A percentile compares a stretch with the other conserved stretches of the same genome.
phyloP scores from a whole-genome alignment of 2,888 invertebrate genomes.

The Chrysolina oricalcia region DNA sequence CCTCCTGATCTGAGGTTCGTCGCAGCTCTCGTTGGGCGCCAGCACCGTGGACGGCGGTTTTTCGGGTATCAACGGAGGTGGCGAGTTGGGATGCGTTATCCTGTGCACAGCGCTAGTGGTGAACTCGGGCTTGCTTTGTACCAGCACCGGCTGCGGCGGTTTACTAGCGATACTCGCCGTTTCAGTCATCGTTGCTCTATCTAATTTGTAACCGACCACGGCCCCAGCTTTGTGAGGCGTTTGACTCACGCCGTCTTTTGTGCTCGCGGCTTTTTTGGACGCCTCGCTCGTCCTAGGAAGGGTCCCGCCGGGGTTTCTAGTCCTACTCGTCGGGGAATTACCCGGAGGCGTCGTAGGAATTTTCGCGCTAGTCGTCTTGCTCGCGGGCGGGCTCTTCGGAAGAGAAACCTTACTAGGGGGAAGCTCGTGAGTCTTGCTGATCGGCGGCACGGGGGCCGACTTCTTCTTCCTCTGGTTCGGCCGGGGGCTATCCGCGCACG shows the following conservation, averaged over 20 bases:
- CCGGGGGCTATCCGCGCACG: constrained; percentile 78
- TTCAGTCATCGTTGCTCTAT: constrained; percentile 46
- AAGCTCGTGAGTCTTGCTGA: not conserved
- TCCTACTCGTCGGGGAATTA: not conserved
- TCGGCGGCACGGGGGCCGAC: constrained; percentile 77
- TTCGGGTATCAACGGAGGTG: constrained; percentile 40
- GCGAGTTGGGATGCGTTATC: constrained; percentile 23
- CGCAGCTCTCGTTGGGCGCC: constrained; percentile 42
- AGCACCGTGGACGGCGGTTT: constrained; percentile 65
- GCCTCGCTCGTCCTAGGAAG: constrained; percentile 31
- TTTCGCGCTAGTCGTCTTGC: not conserved
- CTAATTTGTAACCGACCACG: constrained; percentile 9
- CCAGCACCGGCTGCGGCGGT: not conserved
- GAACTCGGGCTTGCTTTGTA: constrained; percentile 28
- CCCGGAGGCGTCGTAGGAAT: not conserved
- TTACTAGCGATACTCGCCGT: constrained; percentile 22
- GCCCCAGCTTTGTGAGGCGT: constrained; percentile 26
- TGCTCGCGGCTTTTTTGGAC: constrained; percentile 33
- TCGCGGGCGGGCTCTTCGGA: not conserved
- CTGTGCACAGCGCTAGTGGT: constrained; percentile 44
- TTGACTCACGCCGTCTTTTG: constrained; percentile 37
- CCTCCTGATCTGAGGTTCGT: constrained; percentile 74
- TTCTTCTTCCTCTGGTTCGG: constrained; percentile 79
- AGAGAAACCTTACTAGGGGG: not conserved
- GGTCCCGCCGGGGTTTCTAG: not conserved